Conservation (phyloP, 1,140 invertebrate species). For the Platyura marginata region DNA sequence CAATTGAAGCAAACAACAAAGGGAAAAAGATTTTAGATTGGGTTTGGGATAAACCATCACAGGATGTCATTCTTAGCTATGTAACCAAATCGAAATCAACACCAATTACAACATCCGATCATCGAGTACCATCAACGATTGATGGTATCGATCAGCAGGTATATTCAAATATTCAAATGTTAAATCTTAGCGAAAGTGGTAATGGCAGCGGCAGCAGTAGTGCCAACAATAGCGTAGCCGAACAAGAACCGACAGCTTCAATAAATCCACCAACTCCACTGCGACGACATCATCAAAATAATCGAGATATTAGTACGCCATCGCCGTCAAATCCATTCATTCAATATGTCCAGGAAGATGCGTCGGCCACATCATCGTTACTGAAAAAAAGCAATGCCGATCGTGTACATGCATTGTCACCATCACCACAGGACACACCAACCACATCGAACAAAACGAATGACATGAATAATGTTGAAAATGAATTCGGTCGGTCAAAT, state of each 20-base stretch:
- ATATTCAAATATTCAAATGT: conserved; percentile 2
- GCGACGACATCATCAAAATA: conserved; percentile 1
- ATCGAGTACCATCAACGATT: background rate
- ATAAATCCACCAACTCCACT: conserved; percentile 3
- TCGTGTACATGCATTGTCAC: background rate
- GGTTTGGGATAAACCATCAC: conserved; percentile 21
- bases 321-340: conserved; percentile 4
- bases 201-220: background rate
- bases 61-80: conserved; percentile 16
- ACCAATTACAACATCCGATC: background rate
- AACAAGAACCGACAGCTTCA: background rate
- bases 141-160: background rate
- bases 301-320: conserved; percentile 3
- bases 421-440: background rate
- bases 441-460: conserved; percentile 17
- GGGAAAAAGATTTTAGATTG: conserved; percentile 22
- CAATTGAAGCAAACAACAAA: conserved; percentile 40
- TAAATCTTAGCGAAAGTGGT: conserved; percentile 4
- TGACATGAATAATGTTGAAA: conserved; percentile 10
- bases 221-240: conserved; percentile 2
- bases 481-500: conserved; percentile 7
- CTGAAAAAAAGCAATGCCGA: conserved; percentile 1
- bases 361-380: conserved; percentile 6
- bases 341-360: background rate
- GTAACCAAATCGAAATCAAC: conserved; percentile 5